phyloP scores from a whole-genome alignment of 64 coral and sea anemone species.

The Stylophora pistillata region DNA sequence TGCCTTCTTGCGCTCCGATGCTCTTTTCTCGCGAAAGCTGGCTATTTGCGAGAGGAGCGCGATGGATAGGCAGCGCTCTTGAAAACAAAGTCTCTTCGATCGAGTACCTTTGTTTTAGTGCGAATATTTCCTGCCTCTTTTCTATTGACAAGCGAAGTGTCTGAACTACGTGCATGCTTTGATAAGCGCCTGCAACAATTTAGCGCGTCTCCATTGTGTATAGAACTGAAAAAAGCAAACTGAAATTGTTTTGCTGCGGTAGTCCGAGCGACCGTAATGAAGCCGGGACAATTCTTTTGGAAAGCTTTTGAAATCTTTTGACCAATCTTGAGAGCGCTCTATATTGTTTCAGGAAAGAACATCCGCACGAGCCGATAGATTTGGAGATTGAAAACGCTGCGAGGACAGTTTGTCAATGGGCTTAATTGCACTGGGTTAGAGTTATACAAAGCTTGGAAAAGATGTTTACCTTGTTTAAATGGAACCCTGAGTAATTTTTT shows the following conservation, averaged over 20 bases:
- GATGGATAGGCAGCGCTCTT: neutral
- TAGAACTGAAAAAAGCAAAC: neutral
- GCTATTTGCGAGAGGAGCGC: neutral
- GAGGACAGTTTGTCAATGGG: constrained; percentile 46
- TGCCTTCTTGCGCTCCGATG: constrained; percentile 58
- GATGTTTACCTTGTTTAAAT: constrained; percentile 65
- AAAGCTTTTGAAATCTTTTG: constrained; percentile 13
- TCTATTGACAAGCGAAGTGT: neutral
- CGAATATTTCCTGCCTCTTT: constrained; percentile 10
- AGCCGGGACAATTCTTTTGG: constrained; percentile 24
- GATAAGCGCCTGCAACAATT: neutral
- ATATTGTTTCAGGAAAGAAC: neutral
- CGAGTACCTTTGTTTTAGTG: neutral
- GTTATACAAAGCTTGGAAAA: constrained; percentile 29
- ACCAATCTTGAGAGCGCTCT: constrained; percentile 1
- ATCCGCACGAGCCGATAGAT: constrained; percentile 34
- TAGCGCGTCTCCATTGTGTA: constrained; percentile 14
- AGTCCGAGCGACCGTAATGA: constrained; percentile 26
- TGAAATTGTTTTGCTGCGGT: neutral
- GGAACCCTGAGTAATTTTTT: neutral
- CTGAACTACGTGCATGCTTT: neutral
- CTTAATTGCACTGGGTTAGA: constrained; percentile 41
- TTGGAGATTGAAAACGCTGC: constrained; percentile 44
- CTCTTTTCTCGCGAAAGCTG: constrained; percentile 43
- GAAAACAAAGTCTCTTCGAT: neutral